Evolutionary conservation across 2,888 invertebrate species (phyloP), one percentile per base, ranked within the genome.

Genomic region (Dasypogon diadema): DNA sequence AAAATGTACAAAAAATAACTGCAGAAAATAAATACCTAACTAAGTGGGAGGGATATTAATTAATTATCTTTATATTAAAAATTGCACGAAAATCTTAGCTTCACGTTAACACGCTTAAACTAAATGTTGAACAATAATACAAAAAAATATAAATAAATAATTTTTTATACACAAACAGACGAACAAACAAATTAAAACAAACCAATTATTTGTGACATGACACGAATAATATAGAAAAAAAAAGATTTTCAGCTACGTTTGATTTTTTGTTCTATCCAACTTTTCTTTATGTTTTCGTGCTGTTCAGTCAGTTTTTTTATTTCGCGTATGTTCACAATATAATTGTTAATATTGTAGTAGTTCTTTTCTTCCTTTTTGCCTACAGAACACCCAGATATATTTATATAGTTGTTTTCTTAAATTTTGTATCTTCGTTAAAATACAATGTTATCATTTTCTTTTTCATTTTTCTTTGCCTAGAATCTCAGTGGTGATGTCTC

Each of bases 331-430:
- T 34, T 21, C 65, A 65, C 65, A 65, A 48, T 65, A 58, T 65
- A 65, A 65, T 65, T 65, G 42, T 46, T 65, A 65, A 65, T 65
- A 48, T 65, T 65, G 65, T 65, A 65, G 65, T 65, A 65, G 42
- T 78, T 78, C 79, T 14, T 30, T 60, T 14, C 42, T 63, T 63
- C n/a, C n/a, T n/a, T n/a, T n/a, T n/a, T n/a, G n/a, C n/a, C n/a
- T n/a, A n/a, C n/a, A n/a, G n/a, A n/a, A n/a, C n/a, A n/a, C n/a
- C n/a, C n/a, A n/a, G n/a, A n/a, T n/a, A n/a, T n/a, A n/a, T n/a
- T n/a, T n/a, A n/a, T n/a, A n/a, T n/a, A n/a, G n/a, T n/a, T n/a
- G n/a, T n/a, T n/a, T n/a, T n/a, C n/a, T n/a, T n/a, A n/a, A n/a
- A n/a, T n/a, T n/a, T n/a, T n/a, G n/a, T n/a, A n/a, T n/a, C n/a